Evolutionary conservation across 2,797 vertebrate species (phyloP).

Genomic region (Pangasius krempfi): DNA sequence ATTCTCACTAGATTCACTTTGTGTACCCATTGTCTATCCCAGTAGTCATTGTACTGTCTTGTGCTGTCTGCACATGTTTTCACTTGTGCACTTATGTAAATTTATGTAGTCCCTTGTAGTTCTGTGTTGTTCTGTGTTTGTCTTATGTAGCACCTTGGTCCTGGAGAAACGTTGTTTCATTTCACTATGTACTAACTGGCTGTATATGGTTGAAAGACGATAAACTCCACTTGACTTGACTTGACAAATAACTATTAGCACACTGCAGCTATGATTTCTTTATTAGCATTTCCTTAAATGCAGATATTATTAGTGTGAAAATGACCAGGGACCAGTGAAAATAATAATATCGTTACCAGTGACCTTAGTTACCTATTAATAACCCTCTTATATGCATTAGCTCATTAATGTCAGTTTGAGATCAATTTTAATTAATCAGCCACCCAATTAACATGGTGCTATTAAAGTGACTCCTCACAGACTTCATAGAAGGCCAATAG

Average conservation of each 20-base stretch:
- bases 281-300: slow-evolving; percentile 7
- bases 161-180: too few species aligned
- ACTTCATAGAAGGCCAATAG: background rate
- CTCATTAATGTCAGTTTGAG: background rate
- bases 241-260: background rate
- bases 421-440: slow-evolving; percentile 17
- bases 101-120: too few species aligned
- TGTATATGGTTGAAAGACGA: too few species aligned
- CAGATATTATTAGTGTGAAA: slow-evolving; percentile 2
- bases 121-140: too few species aligned
- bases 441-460: background rate
- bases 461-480: background rate
- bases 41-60: too few species aligned
- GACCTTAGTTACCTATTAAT: background rate
- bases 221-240: too few species aligned
- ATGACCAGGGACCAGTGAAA: background rate
- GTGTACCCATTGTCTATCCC: too few species aligned
- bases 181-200: too few species aligned
- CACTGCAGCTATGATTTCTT: background rate
- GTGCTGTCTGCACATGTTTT: too few species aligned
- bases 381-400: background rate
- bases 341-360: slow-evolving; percentile 22
- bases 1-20: too few species aligned
- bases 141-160: too few species aligned
- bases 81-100: too few species aligned